Percentiles rank a stretch among this genome's conserved stretches.
Conservation (phyloP, 2,888 invertebrate genomes). For the Leucoptera coffeella region DNA sequence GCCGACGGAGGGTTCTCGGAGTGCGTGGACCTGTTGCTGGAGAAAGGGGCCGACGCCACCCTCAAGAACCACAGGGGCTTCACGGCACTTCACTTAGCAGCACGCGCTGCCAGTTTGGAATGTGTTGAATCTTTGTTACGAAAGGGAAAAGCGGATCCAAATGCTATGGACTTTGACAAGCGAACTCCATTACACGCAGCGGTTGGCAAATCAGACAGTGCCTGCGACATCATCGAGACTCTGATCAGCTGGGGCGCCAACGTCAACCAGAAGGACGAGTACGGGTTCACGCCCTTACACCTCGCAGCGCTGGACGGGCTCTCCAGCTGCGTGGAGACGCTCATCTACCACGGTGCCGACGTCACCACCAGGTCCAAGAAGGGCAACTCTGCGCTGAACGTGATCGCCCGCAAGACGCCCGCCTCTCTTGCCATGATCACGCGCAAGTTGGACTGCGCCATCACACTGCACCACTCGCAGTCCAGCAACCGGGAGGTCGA, state of each 20-base stretch:
- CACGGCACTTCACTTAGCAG: conserved; percentile 80
- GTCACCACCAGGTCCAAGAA: conserved; percentile 85
- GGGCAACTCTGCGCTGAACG: conserved; percentile 78
- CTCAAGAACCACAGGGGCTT: conserved; percentile 73
- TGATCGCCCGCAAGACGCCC: conserved; percentile 81
- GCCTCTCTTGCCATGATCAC: conserved; percentile 78
- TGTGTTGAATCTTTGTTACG: conserved; percentile 72
- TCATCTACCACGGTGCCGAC: conserved; percentile 81
- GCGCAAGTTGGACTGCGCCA: conserved; percentile 74
- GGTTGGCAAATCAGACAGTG: conserved; percentile 74
- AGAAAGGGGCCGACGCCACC: conserved; percentile 70
- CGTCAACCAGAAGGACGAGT: conserved; percentile 78
- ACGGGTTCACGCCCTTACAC: conserved; percentile 80
- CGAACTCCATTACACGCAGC: conserved; percentile 79
- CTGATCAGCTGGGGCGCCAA: conserved; percentile 75
- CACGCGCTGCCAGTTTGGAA: conserved; percentile 72
- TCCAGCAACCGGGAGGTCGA: conserved; percentile 77
- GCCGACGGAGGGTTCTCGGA: conserved; percentile 83
- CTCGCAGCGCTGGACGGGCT: conserved; percentile 81
- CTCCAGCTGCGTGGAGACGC: conserved; percentile 76
- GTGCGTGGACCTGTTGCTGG: conserved; percentile 67
- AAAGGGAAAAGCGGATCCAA: conserved; percentile 71
- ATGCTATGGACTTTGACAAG: conserved; percentile 74
- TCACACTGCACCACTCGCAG: conserved; percentile 71
- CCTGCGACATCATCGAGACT: conserved; percentile 74